A percentile compares a stretch with the other conserved stretches of the same genome.
phyloP scores from a whole-genome alignment of 2,888 invertebrate species.

The Drosophila robusta region DNA sequence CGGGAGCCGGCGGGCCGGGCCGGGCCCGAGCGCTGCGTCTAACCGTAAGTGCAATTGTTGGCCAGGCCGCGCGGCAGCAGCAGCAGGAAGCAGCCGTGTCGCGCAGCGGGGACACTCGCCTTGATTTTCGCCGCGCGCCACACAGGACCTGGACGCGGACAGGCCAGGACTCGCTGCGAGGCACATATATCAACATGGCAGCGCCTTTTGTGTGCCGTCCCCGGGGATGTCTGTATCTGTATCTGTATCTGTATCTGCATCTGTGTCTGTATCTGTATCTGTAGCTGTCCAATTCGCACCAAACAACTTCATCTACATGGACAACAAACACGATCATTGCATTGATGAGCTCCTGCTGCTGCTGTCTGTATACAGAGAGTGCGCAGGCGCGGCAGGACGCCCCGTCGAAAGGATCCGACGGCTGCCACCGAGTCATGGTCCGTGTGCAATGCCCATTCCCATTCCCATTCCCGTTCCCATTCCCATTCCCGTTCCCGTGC shows the following conservation, averaged over 20 bases:
- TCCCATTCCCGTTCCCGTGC: conserved; percentile 1
- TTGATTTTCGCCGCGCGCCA: conserved; percentile 75
- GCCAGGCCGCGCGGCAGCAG: conserved; percentile 32
- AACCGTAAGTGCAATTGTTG: conserved; percentile 62
- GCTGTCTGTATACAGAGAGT: conserved; percentile 79
- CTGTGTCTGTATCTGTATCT: conserved; percentile 9
- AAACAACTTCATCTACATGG: conserved; percentile 68
- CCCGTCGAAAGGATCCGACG: conserved; percentile 42
- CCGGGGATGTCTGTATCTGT: conserved; percentile 35
- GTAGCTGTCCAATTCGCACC: conserved; percentile 57
- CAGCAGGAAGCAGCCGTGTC: conserved; percentile 66
- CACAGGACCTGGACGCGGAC: conserved; percentile 16
- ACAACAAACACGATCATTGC: conserved; percentile 76
- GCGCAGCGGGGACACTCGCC: conserved; percentile 70
- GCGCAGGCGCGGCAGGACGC: conserved; percentile 75
- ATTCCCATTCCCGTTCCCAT: conserved; percentile 2
- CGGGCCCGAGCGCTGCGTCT: conserved; percentile 36
- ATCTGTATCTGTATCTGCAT: conserved; percentile 19
- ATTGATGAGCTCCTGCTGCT: conserved; percentile 84
- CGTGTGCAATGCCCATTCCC: conserved; percentile 5
- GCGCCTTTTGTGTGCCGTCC: conserved; percentile 55
- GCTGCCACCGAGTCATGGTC: conserved; percentile 39
- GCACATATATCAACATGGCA: conserved; percentile 66
- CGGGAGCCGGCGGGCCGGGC: conserved; percentile 4
- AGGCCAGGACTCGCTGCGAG: conserved; percentile 24